phyloP scores from a whole-genome alignment of 2,797 vertebrate genomes.

The Sparus aurata region DNA sequence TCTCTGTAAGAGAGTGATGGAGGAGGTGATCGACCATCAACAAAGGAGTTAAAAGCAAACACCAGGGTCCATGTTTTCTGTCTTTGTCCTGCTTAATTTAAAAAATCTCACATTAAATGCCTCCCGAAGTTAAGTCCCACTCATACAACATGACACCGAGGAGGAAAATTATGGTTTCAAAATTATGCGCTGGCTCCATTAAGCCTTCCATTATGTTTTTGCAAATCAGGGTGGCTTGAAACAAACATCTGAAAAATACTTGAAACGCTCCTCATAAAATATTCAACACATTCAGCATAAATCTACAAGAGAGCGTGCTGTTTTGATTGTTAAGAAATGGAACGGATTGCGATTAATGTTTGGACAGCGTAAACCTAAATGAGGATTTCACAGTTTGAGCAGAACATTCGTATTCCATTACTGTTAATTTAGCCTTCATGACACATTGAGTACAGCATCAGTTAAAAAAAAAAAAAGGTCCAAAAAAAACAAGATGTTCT shows the following conservation, averaged over 20 bases:
- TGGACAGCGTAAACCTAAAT: not conserved
- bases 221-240: not conserved
- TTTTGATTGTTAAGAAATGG: not conserved
- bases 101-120: not conserved
- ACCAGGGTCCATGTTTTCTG: not conserved
- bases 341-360: not conserved
- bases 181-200: not conserved
- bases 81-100: not conserved
- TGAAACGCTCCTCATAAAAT: not conserved
- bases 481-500: not conserved
- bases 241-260: not conserved
- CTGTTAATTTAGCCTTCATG: not conserved
- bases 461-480: not conserved
- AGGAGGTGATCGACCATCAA: not conserved
- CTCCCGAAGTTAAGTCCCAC: not conserved
- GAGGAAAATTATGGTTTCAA: not conserved
- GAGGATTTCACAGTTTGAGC: not conserved
- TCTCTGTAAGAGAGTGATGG: not conserved
- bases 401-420: not conserved
- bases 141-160: not conserved
- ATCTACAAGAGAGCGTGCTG: not conserved
- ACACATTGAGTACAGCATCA: not conserved
- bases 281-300: not conserved
- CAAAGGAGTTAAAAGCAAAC: conserved; percentile 12
- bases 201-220: not conserved